phyloP scores from a whole-genome alignment of 2,888 invertebrate species.

The Lumbricus terrestris region DNA sequence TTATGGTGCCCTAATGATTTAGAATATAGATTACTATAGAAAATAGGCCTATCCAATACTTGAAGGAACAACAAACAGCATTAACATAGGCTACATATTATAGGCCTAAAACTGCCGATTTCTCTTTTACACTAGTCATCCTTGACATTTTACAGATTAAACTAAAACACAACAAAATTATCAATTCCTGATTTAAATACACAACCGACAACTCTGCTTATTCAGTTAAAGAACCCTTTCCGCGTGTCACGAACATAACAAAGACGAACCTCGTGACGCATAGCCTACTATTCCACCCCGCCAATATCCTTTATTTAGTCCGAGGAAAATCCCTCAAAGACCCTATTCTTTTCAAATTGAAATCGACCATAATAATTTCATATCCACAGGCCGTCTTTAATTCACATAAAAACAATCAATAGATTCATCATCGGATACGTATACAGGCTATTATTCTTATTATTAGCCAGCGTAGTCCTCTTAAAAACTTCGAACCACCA shows the following conservation, averaged over 20 bases:
- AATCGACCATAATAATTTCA: neutral
- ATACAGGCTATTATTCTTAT: neutral
- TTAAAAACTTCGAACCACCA: neutral
- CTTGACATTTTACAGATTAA: neutral
- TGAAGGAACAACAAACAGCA: neutral
- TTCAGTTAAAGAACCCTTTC: neutral
- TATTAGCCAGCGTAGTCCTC: neutral
- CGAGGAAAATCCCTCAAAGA: neutral
- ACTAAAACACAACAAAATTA: neutral
- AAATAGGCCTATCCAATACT: neutral
- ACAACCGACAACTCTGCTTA: neutral
- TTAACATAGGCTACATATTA: neutral
- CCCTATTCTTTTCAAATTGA: neutral
- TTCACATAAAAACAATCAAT: neutral
- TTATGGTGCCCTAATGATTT: too few relatives aligned
- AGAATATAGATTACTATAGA: neutral
- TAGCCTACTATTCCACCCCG: neutral
- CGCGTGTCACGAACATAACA: neutral
- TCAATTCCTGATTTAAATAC: neutral
- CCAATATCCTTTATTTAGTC: neutral
- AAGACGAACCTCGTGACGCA: neutral
- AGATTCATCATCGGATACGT: neutral
- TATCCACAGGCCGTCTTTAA: neutral
- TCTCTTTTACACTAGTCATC: neutral
- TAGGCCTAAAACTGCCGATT: neutral